Evolutionary conservation across 2,888 invertebrate species (phyloP).

Genomic region (Notodonta ziczac): DNA sequence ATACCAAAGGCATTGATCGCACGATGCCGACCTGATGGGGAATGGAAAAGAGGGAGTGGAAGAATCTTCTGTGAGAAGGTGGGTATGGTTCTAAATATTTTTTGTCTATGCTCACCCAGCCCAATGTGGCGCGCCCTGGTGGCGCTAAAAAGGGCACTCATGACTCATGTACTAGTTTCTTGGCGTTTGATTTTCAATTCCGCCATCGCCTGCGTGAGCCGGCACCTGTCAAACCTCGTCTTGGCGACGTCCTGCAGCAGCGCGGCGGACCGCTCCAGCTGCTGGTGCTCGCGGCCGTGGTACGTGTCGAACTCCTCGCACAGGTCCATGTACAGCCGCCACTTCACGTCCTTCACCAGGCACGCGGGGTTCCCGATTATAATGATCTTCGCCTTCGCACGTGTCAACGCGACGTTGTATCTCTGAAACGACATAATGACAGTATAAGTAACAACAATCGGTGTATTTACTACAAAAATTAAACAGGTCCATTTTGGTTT

Average conservation of each 20-base stretch:
- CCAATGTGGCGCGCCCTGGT: no score
- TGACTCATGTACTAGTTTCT: background rate
- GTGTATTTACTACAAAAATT: no score
- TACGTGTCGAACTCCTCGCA: constrained; percentile 60
- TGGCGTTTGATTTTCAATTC: constrained; percentile 11
- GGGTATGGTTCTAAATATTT: no score
- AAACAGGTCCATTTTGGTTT: no score
- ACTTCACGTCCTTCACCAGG: constrained; percentile 57
- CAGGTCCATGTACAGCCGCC: constrained; percentile 68
- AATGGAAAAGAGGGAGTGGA: no score
- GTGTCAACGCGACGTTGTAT: constrained; percentile 89
- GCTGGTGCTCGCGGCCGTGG: constrained; percentile 60
- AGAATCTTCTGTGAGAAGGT: no score
- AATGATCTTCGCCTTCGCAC: constrained; percentile 89
- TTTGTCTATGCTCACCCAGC: no score
- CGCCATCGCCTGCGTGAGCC: constrained; percentile 42
- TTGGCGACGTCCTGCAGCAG: constrained; percentile 52
- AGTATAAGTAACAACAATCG: no score
- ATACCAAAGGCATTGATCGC: no score
- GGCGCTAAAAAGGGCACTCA: no score
- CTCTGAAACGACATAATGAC: constrained; percentile 73
- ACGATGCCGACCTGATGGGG: no score
- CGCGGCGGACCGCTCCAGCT: constrained; percentile 45
- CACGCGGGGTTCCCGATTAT: constrained; percentile 79
- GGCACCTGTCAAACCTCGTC: constrained; percentile 49